These are phyloP conservation scores for Halcyon badia DNA, from an alignment of 2,797 vertebrate genomes.

Conservation along the genomic window DNA sequence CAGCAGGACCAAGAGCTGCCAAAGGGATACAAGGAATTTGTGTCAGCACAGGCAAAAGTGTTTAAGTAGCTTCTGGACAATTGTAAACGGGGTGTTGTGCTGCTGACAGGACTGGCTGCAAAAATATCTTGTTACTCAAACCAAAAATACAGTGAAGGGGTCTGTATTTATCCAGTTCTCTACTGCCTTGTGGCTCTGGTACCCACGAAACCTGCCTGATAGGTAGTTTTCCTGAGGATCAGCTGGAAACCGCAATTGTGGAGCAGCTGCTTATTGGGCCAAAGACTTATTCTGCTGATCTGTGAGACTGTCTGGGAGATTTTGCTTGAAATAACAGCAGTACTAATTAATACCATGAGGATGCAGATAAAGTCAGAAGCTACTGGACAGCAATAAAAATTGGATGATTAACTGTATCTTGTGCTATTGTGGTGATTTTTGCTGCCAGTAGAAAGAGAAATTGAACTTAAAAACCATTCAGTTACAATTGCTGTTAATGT, in stretches of 20 bases:
- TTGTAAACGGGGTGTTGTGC: background rate
- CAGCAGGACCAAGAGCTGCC: background rate
- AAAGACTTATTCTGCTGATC: background rate
- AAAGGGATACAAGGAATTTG: background rate
- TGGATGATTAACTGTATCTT: background rate
- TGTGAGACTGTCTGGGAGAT: background rate
- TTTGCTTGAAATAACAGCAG: background rate
- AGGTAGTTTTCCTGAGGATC: background rate
- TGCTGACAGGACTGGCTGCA: fast-evolving
- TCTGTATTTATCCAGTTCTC: background rate
- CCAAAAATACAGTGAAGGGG: background rate
- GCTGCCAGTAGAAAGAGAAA: background rate
- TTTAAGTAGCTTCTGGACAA: background rate
- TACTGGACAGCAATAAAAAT: background rate
- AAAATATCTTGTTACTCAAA: background rate
- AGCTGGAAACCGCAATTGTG: background rate
- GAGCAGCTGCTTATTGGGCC: background rate
- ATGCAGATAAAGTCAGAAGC: background rate
- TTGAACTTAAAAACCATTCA: background rate
- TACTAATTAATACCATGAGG: background rate
- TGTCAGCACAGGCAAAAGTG: background rate
- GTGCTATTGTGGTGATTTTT: background rate
- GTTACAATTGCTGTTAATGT: background rate
- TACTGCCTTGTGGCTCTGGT: background rate
- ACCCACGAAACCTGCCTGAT: background rate